Evolutionary conservation across 37 sponge, comb jelly and placozoan genomes (phyloP).

Genomic region (Hormiphora californensis): DNA sequence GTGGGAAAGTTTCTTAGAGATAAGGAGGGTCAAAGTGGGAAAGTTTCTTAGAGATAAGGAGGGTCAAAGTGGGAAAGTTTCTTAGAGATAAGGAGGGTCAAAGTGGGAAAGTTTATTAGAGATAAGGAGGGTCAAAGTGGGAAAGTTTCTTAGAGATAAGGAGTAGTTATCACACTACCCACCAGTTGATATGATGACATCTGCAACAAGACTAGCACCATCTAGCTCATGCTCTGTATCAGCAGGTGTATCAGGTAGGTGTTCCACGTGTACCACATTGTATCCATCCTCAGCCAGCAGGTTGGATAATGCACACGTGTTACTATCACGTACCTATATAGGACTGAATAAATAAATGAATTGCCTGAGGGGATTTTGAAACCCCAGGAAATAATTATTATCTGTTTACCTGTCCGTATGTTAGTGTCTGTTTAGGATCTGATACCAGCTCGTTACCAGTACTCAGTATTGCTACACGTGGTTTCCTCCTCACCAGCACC

Average conservation of each 20-base stretch:
- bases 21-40: too few species aligned
- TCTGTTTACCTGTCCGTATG: slow-evolving; percentile 14
- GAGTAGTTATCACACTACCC: too few species aligned
- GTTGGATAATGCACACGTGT: neutral
- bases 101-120: too few species aligned
- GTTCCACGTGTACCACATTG: neutral
- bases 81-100: too few species aligned
- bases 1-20: too few species aligned
- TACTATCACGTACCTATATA: slow-evolving; percentile 15
- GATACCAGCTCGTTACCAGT: slow-evolving; percentile 81
- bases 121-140: too few species aligned
- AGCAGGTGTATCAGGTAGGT: neutral
- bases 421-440: neutral
- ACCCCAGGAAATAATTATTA: neutral
- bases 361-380: neutral
- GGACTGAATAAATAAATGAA: neutral
- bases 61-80: too few species aligned
- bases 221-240: neutral
- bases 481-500: slow-evolving; percentile 62
- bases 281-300: slow-evolving; percentile 14
- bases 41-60: too few species aligned
- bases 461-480: slow-evolving; percentile 76
- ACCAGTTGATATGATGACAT: neutral
- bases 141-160: too few species aligned
- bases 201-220: neutral